These are phyloP conservation scores for Polypedilum vanderplanki DNA, from an alignment of 1,140 invertebrate species.

Conservation along the genomic window DNA sequence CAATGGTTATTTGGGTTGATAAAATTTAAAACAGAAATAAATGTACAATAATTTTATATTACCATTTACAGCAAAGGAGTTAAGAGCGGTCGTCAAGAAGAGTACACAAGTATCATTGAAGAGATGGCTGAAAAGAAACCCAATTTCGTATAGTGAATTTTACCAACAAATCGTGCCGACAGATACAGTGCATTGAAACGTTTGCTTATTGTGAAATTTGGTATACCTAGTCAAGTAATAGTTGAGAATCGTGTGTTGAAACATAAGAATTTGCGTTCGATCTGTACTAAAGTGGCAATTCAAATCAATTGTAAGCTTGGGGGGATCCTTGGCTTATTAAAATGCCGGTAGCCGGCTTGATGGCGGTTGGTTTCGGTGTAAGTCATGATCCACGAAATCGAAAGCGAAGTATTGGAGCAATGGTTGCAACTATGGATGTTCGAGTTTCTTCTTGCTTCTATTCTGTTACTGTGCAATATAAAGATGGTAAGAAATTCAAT, in stretches of 20 bases:
- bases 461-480: conserved; percentile 58
- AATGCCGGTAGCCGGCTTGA: conserved; percentile 59
- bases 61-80: not conserved
- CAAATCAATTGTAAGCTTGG: conserved; percentile 87
- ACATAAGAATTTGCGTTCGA: conserved; percentile 49
- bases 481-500: conserved; percentile 55
- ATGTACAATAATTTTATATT: no score
- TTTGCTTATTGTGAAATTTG: conserved; percentile 68
- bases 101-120: not conserved
- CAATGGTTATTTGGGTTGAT: no score
- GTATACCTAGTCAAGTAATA: conserved; percentile 70
- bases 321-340: conserved; percentile 75
- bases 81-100: not conserved
- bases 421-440: conserved; percentile 70
- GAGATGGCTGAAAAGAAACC: not conserved
- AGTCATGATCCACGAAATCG: conserved; percentile 50
- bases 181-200: conserved; percentile 60
- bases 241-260: conserved; percentile 47
- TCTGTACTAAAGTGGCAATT: conserved; percentile 82
- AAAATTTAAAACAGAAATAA: no score
- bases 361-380: conserved; percentile 85
- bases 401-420: conserved; percentile 58
- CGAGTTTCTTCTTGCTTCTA: conserved; percentile 42
- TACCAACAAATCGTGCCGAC: not conserved
- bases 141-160: not conserved